phyloP scores from a whole-genome alignment of 2,888 invertebrate genomes.

The Dasypogon diadema region DNA sequence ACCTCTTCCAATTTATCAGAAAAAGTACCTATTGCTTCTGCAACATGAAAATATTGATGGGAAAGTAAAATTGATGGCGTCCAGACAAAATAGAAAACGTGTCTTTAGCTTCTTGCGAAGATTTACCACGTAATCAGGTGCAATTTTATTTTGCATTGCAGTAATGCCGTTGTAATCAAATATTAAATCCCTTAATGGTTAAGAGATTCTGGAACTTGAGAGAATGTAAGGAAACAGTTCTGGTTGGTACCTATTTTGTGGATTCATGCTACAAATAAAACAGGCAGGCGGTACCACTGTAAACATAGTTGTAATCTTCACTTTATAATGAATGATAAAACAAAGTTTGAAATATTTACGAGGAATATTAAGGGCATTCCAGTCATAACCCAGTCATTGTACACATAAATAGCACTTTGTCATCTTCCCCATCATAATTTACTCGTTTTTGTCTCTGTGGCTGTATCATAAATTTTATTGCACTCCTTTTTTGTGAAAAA shows the following conservation, averaged over 20 bases:
- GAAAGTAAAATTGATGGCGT: not conserved
- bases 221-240: not conserved
- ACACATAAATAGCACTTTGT: not conserved
- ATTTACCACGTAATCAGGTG: not conserved
- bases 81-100: not conserved
- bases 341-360: not conserved
- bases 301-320: no score
- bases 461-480: constrained; percentile 39
- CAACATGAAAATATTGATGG: no score
- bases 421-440: not conserved
- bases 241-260: no score
- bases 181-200: not conserved
- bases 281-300: no score
- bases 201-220: not conserved
- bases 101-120: not conserved
- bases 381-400: not conserved
- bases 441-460: not conserved
- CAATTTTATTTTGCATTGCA: not conserved
- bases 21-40: not conserved
- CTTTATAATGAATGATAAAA: not conserved
- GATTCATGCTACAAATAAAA: no score
- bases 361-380: not conserved
- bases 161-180: not conserved
- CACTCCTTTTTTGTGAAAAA: constrained; percentile 33
- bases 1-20: no score